These are phyloP conservation scores for Lithophane ornitopus DNA, from an alignment of 2,888 invertebrate species.

Conservation along the genomic window DNA sequence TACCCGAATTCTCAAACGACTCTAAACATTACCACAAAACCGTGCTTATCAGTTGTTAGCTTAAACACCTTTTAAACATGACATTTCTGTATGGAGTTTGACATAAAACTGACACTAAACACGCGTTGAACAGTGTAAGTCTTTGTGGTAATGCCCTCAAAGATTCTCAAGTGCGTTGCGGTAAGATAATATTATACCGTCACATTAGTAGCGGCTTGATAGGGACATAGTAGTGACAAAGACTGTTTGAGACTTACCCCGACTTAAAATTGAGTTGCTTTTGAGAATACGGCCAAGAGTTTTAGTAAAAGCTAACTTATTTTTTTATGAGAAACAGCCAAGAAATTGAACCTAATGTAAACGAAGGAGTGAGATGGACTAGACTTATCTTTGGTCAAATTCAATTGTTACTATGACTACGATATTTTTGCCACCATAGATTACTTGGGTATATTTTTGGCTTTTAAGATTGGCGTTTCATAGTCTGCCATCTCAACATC, in stretches of 20 bases:
- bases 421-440: background rate
- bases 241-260: background rate
- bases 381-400: background rate
- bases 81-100: no score
- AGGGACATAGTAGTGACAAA: background rate
- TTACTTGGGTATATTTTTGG: background rate
- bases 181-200: background rate
- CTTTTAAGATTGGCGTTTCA: background rate
- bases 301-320: background rate
- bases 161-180: background rate
- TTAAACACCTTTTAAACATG: no score
- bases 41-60: no score
- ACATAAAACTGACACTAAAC: no score
- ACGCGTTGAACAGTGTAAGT: no score
- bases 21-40: background rate
- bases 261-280: background rate
- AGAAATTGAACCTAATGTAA: background rate
- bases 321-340: background rate
- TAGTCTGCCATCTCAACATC: conserved; percentile 65
- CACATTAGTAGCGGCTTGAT: background rate
- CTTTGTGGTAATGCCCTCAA: background rate
- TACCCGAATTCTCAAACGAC: background rate
- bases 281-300: background rate
- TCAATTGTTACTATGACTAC: background rate
- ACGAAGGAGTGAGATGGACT: background rate